A percentile compares a stretch with the other conserved stretches of the same genome.
Conservation (phyloP, 2,797 vertebrate genomes). For the Sparus aurata region DNA sequence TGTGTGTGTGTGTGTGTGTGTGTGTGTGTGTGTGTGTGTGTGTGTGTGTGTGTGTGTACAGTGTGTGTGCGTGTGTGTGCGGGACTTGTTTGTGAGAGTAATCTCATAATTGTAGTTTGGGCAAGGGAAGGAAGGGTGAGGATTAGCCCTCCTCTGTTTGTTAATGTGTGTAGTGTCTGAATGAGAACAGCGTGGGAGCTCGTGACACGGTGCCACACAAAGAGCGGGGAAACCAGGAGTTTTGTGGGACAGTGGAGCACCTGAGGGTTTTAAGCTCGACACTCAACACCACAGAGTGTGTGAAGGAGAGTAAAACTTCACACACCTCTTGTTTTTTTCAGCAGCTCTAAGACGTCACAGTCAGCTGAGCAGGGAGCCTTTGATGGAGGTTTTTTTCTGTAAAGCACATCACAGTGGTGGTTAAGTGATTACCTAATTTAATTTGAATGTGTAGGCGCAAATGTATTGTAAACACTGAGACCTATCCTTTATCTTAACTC, state of each 20-base stretch:
- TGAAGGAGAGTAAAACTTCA: constrained; percentile 43
- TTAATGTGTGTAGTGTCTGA: constrained; percentile 63
- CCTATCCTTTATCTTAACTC: neutral
- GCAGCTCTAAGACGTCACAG: constrained; percentile 22
- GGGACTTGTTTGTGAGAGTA: constrained; percentile 72
- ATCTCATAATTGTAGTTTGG: constrained; percentile 81
- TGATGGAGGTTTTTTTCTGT: neutral
- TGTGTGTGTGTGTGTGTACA: constrained; percentile 39
- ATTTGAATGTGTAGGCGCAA: neutral
- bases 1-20: constrained; percentile 39
- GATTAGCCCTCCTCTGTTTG: constrained; percentile 71
- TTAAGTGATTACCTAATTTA: neutral
- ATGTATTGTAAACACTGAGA: neutral
- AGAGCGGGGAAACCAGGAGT: constrained; percentile 59
- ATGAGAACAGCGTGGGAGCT: constrained; percentile 71
- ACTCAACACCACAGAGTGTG: constrained; percentile 31
- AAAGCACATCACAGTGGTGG: neutral
- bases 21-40: constrained; percentile 18
- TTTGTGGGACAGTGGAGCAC: constrained; percentile 65
- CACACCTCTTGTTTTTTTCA: constrained; percentile 46
- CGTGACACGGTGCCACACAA: constrained; percentile 71
- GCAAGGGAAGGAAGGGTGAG: constrained; percentile 78
- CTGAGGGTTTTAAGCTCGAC: constrained; percentile 47
- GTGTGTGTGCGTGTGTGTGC: constrained; percentile 37
- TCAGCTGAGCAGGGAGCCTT: constrained; percentile 23